Percentiles rank a stretch among this genome's conserved stretches.
Conservation (phyloP, 2,113 vertebrate genomes). For the Archilochus colubris region DNA sequence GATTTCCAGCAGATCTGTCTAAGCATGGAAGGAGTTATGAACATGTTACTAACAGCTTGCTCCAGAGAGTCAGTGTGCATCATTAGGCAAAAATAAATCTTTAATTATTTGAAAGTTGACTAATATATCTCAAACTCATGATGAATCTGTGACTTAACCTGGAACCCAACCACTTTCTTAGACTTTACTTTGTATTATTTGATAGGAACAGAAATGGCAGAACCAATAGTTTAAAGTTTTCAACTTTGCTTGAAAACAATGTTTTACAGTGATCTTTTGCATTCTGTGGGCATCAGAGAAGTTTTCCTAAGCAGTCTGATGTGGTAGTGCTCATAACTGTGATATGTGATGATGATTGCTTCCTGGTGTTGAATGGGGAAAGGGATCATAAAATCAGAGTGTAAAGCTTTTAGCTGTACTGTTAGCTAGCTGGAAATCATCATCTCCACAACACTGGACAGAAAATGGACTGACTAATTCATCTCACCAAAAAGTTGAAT, state of each 20-base stretch:
- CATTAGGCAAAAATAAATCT: not conserved
- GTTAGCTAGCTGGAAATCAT: not conserved
- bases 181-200: not conserved
- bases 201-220: not conserved
- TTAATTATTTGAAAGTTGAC: not conserved
- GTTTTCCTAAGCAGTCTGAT: not conserved
- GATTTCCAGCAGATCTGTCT: conserved; percentile 8
- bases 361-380: not conserved
- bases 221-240: not conserved
- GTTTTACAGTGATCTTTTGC: not conserved
- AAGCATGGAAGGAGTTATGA: not conserved
- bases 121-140: not conserved
- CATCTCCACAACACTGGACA: not conserved
- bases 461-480: not conserved
- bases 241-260: not conserved
- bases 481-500: not conserved
- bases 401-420: not conserved
- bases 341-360: not conserved
- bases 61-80: not conserved
- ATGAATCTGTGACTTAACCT: not conserved
- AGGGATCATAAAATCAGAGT: not conserved
- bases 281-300: not conserved
- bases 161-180: not conserved
- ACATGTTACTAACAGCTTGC: not conserved
- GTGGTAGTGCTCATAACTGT: not conserved